phyloP scores from a whole-genome alignment of 2,113 vertebrate genomes.

The Agapornis roseicollis region DNA sequence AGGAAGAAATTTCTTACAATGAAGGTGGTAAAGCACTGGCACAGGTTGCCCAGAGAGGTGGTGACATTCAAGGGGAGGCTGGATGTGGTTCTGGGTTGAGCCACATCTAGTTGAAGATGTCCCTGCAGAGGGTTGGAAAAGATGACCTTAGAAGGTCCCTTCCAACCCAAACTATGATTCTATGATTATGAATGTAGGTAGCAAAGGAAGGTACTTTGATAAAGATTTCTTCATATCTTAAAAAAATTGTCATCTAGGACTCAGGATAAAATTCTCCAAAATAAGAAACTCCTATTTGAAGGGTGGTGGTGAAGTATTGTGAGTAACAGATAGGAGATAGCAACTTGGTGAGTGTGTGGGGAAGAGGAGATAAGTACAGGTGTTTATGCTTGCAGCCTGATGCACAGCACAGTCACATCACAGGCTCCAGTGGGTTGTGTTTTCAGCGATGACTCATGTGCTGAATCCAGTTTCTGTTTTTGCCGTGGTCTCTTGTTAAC shows the following conservation, averaged over 20 bases:
- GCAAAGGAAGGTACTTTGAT: background rate
- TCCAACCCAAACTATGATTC: background rate
- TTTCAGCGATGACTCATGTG: background rate
- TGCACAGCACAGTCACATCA: background rate
- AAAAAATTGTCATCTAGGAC: background rate
- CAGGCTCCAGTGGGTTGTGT: background rate
- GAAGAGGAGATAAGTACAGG: background rate
- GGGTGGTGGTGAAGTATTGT: background rate
- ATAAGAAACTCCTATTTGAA: background rate
- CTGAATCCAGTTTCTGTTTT: background rate
- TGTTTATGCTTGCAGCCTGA: background rate
- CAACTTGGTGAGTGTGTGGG: background rate
- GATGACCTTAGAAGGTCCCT: background rate
- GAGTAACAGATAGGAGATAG: background rate
- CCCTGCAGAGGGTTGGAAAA: background rate
- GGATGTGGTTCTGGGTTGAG: background rate
- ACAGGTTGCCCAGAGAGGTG: background rate
- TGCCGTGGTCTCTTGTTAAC: background rate
- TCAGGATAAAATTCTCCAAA: background rate
- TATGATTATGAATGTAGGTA: background rate
- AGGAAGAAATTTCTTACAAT: background rate
- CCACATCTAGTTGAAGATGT: background rate
- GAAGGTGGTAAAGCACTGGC: background rate
- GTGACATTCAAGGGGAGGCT: background rate
- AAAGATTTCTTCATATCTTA: background rate